A percentile compares a stretch with the other conserved stretches of the same genome.
phyloP scores from a whole-genome alignment of 2,113 vertebrate genomes.

The Leucosticte australis region DNA sequence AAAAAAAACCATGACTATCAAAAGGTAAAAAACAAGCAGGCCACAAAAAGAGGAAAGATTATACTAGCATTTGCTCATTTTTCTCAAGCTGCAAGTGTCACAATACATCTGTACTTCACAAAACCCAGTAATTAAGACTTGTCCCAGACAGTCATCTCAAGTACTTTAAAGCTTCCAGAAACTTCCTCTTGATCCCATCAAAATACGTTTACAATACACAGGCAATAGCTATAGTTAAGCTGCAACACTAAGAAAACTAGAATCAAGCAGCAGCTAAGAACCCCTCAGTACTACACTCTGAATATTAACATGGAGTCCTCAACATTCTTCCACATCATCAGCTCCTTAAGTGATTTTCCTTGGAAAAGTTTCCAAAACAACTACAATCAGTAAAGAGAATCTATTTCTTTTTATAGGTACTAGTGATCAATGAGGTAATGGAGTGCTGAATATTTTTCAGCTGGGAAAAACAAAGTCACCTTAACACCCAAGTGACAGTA shows the following conservation, averaged over 20 bases:
- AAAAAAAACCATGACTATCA: background rate
- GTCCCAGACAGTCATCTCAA: background rate
- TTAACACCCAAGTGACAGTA: background rate
- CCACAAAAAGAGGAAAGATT: background rate
- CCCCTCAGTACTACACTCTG: background rate
- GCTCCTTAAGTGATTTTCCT: background rate
- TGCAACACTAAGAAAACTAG: background rate
- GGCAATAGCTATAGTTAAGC: background rate
- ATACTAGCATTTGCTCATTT: background rate
- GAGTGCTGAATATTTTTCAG: background rate
- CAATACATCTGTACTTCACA: background rate
- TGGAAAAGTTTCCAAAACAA: background rate
- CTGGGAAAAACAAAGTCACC: background rate
- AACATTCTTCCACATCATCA: background rate
- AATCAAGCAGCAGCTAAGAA: background rate
- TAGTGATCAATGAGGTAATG: background rate
- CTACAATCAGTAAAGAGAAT: background rate
- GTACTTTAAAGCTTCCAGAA: background rate
- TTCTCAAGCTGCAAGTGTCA: background rate
- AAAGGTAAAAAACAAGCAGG: background rate
- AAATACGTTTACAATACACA: background rate
- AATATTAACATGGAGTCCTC: background rate
- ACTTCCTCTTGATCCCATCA: background rate
- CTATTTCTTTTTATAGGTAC: background rate
- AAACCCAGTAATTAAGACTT: background rate